Evolutionary conservation across 2,797 vertebrate genomes (phyloP), one percentile per base, ranked within the genome.

Genomic region (Phoeniculus purpureus): DNA sequence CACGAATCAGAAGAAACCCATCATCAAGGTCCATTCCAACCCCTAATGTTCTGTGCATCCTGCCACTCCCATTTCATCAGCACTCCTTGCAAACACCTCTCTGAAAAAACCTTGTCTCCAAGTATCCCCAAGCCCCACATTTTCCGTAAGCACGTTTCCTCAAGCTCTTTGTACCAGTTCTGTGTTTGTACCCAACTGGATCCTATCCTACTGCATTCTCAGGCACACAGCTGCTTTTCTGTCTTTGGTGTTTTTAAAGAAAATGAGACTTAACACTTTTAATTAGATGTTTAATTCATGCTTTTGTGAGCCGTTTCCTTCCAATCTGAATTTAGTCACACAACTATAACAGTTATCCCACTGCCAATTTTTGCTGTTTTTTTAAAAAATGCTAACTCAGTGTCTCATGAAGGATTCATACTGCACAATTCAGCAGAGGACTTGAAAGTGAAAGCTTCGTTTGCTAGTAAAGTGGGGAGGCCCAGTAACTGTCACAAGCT

Each of bases 221-320:
- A 84, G 54, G 54, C 87, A 76, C 4, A 5, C 95, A 95, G 93
- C 90, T 96, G 81, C 81, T 89, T 92, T 87, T 94, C 90, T 47
- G 90, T 72, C 90, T 96, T 94, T 77, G 47, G 62, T 80, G 51
- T 90, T 96, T 37, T 94, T 58, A 94, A 96, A 96, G 85, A 89
- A 94, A 97, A 96, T 95, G 89, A 96, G 86, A 93, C 72, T 93
- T 95, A 95, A 94, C 93, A 96, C 92, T 97, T 96, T 76, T 94
- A 97, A 97, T 97, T 96, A 95, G 91, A 95, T 97, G 85, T 92
- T 95, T 97, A 96, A 95, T 96, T 96, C 94, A 95, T 96, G 86
- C 48, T 93, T 87, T 86, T 96, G 82, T 94, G 92, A 96, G 84
- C 82, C 91, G 89, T 93, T 96, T 94, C 94, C 92, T 96, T 95